These are phyloP conservation scores for Heliothis virescens DNA, from an alignment of 1,140 invertebrate species.

Conservation along the genomic window DNA sequence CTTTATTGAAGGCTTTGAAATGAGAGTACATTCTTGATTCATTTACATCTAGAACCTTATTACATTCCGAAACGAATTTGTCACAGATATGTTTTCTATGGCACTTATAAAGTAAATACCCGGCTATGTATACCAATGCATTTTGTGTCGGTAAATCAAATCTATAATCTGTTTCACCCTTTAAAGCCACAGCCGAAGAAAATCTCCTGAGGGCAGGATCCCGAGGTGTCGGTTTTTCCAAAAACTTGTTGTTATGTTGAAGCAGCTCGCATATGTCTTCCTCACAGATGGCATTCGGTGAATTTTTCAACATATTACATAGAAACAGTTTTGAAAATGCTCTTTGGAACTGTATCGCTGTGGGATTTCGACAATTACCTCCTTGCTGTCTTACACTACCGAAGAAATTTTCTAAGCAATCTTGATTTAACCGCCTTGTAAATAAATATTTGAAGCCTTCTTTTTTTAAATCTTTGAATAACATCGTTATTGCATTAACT, in stretches of 20 bases:
- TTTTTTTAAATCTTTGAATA: neutral
- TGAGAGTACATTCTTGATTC: neutral
- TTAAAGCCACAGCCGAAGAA: neutral
- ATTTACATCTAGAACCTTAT: neutral
- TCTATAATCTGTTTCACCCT: neutral
- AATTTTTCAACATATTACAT: constrained; percentile 3
- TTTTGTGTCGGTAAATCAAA: neutral
- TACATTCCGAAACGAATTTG: neutral
- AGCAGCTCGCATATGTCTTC: neutral
- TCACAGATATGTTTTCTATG: neutral
- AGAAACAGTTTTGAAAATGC: constrained; percentile 27
- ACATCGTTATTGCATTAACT: neutral
- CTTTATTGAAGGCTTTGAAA: neutral
- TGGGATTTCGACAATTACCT: neutral
- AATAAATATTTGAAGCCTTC: neutral
- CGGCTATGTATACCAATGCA: neutral
- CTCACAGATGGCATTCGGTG: neutral
- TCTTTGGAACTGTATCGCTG: neutral
- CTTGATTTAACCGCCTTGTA: constrained; percentile 7
- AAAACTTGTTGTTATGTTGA: neutral
- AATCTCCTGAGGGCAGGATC: neutral
- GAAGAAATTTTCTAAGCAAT: constrained; percentile 5
- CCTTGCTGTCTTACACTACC: neutral
- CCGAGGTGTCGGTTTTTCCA: neutral
- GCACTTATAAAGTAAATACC: constrained; percentile 8